Evolutionary conservation across 2,113 vertebrate genomes (phyloP), one percentile per base, ranked within the genome.

Genomic region (Verasper variegatus): DNA sequence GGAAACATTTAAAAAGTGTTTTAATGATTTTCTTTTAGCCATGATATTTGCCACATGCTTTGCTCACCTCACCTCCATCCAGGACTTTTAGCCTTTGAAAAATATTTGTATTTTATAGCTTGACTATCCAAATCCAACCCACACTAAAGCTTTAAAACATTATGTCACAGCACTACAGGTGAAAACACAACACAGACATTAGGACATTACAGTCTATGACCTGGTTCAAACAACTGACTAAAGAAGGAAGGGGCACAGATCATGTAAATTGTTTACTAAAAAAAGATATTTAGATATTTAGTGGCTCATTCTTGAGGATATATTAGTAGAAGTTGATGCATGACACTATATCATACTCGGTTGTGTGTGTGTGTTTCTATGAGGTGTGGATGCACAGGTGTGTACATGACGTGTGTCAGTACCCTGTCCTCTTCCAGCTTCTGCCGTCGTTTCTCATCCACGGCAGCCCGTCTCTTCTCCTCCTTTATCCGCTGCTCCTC

Each of bases 401-500:
- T 49, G 17, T 2, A 23, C 21, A 45, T 11, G 4, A 14, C 17
- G 35, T 23, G 51, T 5, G 17, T 74, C 8, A 11, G 68, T 67
- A 98, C 98, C 93, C 96, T 96, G 69, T 99, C 97, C 67, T 99
- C 97, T 84, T 98, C 96, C 7, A 96, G 74, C 45, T 95, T 96
- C 88, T 96, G 96, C 26, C 95, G 95, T 42, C 98, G 92, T 76
- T 99, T 99, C 81, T 98, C 97, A 87, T 99, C 97, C 76, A 98
- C 98, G 0, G 97, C 97, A 2, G 91, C 92, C 35, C 96, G 89
- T 60, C 97, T 94, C 76, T 88, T 95, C 4, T 98, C 97, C 82
- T 99, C 98, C 81, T 96, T 97, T 17, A 94, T 14, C 73, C 97
- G 92, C 89, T 98, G 97, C 70, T 98, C 97, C 82, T 98, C 97